Conservation (phyloP, 2,888 invertebrate species). For the Agrilus biguttatus region DNA sequence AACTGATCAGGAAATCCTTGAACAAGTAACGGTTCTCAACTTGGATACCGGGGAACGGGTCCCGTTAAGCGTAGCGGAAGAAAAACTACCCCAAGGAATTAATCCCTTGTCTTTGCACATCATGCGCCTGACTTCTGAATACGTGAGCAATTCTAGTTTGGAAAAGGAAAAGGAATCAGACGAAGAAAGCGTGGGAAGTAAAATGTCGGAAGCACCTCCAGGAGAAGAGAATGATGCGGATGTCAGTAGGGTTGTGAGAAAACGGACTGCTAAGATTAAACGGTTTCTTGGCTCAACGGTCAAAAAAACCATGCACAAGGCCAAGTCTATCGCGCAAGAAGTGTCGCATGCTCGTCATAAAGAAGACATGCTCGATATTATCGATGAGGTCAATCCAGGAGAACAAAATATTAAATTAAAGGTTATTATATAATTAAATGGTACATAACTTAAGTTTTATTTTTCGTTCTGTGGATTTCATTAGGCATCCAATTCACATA, state of each 20-base stretch:
- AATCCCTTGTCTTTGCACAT: constrained; percentile 92
- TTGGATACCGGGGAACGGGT: constrained; percentile 80
- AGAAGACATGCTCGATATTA: constrained; percentile 73
- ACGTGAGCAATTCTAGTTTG: constrained; percentile 51
- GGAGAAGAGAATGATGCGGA: constrained; percentile 34
- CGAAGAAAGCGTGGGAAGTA: constrained; percentile 58
- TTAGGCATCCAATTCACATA: constrained; percentile 81
- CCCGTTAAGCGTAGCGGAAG: constrained; percentile 89
- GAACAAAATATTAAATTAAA: constrained; percentile 79
- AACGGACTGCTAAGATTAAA: constrained; percentile 45
- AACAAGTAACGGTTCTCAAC: constrained; percentile 67
- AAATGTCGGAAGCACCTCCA: constrained; percentile 39
- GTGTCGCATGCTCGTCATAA: constrained; percentile 78
- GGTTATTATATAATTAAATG: constrained; percentile 12
- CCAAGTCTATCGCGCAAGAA: constrained; percentile 78
- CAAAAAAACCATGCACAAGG: constrained; percentile 81
- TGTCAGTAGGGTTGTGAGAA: constrained; percentile 32
- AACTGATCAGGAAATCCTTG: constrained; percentile 84
- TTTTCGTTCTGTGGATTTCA: constrained; percentile 1
- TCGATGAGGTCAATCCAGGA: constrained; percentile 63
- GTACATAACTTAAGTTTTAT: not conserved
- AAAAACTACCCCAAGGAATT: constrained; percentile 79
- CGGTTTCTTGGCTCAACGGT: constrained; percentile 79
- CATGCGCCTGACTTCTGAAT: constrained; percentile 84
- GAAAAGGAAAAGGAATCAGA: constrained; percentile 61